phyloP scores from a whole-genome alignment of 2,797 vertebrate genomes.

The Crenuchus spilurus region DNA sequence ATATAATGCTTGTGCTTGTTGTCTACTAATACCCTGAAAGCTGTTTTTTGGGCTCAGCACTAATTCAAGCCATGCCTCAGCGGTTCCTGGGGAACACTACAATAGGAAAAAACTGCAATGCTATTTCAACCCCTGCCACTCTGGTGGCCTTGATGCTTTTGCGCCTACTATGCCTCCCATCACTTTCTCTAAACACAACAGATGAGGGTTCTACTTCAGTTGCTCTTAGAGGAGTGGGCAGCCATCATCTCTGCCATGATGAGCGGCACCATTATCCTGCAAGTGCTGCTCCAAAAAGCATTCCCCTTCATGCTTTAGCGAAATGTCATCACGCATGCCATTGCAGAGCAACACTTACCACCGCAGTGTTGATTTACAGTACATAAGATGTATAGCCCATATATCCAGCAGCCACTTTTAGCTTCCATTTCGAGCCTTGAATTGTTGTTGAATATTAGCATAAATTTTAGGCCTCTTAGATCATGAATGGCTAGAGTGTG shows the following conservation, averaged over 20 bases:
- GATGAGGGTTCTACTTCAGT: constrained; percentile 37
- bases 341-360: constrained; percentile 24
- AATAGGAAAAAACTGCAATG: constrained; percentile 15
- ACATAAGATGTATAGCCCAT: background rate
- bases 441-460: background rate
- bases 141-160: constrained; percentile 19
- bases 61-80: background rate
- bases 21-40: background rate
- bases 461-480: too few species aligned
- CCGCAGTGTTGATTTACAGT: constrained; percentile 16
- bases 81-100: constrained; percentile 14
- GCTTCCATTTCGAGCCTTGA: constrained; percentile 13
- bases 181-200: constrained; percentile 23
- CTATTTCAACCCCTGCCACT: constrained; percentile 40
- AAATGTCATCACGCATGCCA: constrained; percentile 48
- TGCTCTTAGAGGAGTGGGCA: constrained; percentile 33
- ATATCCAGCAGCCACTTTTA: background rate
- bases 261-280: constrained; percentile 37
- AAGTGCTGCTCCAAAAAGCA: constrained; percentile 39
- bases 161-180: constrained; percentile 26
- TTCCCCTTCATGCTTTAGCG: constrained; percentile 28
- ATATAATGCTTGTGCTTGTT: too few species aligned
- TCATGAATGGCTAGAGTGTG: too few species aligned
- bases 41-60: too few species aligned
- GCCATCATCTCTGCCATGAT: constrained; percentile 29